Base-by-base conservation (phyloP, 2,113 vertebrate species). In the Elephas maximus region DNA sequence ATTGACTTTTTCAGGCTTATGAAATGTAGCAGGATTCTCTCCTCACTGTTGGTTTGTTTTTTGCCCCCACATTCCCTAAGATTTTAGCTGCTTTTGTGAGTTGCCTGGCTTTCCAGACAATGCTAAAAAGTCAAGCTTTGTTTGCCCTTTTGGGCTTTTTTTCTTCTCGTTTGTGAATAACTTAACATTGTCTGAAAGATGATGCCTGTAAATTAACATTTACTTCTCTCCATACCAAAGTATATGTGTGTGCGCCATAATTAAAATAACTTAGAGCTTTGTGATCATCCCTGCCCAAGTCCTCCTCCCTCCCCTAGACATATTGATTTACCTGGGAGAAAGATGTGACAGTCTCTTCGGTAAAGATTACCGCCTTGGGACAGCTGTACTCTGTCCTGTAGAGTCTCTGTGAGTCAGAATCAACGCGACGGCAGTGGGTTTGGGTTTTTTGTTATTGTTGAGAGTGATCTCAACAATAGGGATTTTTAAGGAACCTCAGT, bases 141-240 rank as follows among this genome's bases (percentile, higher is more conserved):
- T 80, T 41, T 63, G 21, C 41, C 41, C 41, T 60, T 23, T 26
- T 14, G 4, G 3, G 4, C 62, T 87, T 51, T 69, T 18, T 84
- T 76, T 90, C 37, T 90, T 82, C 37, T 82, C 60, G 77, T 88
- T 79, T 92, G 26, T 95, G 62, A 82, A 23, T 88, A 79, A 91
- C 12, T 84, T 67, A 41, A n/a, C 77, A 73, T 33, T 53, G 78
- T 73, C 88, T 86, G n/a, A 89, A 91, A 93, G 57, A 65, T 20
- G 44, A 74, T 80, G 12, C 69, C 41, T 91, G 2, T 65, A 48
- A 91, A 65, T 95, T 82, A 79, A 45, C 62, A 91, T 45, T 63
- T 84, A 80, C 48, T 91, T 78, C n/a, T 69, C n/a, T 90, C 30
- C 12, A 44, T 76, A 37, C 67, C 21, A 51, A 81, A 95, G 62